Evolutionary conservation across 1,140 invertebrate species (phyloP).

Genomic region (Eueides isabella): DNA sequence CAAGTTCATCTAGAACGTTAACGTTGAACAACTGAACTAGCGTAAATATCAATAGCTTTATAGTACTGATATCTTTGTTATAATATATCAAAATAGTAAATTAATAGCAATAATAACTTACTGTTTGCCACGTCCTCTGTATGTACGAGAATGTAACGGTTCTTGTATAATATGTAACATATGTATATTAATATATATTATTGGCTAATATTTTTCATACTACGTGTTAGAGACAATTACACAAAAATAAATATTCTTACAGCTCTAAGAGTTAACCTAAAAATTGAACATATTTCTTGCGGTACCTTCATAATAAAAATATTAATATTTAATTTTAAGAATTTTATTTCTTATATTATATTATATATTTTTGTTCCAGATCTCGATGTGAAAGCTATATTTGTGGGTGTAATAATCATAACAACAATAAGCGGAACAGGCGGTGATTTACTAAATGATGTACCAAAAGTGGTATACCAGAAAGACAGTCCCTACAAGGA

Average conservation of each 20-base stretch:
- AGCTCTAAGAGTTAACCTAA: no score
- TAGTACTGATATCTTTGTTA: not conserved
- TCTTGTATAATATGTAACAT: no score
- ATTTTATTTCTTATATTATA: no score
- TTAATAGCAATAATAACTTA: not conserved
- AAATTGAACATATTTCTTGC: no score
- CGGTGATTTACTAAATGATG: conserved; percentile 62
- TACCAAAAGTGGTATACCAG: conserved; percentile 53
- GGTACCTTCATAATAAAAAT: no score
- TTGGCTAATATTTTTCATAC: no score
- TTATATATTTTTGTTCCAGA: not conserved
- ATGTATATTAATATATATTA: no score
- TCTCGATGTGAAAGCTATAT: conserved; percentile 38
- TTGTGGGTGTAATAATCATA: conserved; percentile 52
- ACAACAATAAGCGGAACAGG: conserved; percentile 56
- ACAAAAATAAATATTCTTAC: no score
- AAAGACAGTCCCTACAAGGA: conserved; percentile 55
- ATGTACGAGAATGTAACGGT: not conserved
- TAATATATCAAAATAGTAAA: not conserved
- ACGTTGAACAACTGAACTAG: not conserved
- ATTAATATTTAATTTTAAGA: no score
- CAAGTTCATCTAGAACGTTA: not conserved
- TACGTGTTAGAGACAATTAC: no score
- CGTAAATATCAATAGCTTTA: not conserved
- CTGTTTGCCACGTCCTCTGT: not conserved